phyloP scores from a whole-genome alignment of 1,140 invertebrate genomes.

The Oncopodura yosiiana region DNA sequence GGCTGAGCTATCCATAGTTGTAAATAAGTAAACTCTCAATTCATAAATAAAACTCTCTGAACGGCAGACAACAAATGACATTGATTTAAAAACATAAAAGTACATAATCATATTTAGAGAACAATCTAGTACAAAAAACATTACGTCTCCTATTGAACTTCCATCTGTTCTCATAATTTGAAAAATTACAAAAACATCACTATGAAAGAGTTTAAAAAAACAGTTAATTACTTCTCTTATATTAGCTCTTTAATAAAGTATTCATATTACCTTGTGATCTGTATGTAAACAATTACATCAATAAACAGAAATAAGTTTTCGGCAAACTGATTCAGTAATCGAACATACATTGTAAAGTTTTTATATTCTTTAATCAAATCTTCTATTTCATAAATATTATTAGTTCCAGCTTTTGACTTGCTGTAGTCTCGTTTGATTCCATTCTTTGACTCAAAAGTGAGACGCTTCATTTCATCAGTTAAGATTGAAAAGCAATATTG shows the following conservation, averaged over 20 bases:
- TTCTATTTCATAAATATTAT: too few species aligned
- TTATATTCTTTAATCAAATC: too few species aligned
- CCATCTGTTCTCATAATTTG: conserved; percentile 2
- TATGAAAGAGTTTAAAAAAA: too few species aligned
- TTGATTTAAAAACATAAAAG: conserved; percentile 2
- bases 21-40: background rate
- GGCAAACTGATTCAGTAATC: background rate
- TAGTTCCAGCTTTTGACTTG: too few species aligned
- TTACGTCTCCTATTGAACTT: conserved; percentile 1
- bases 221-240: too few species aligned
- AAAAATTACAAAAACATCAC: conserved; percentile 9
- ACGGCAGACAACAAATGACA: background rate
- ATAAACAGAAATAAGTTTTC: conserved; percentile 11
- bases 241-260: too few species aligned
- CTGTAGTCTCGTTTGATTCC: too few species aligned
- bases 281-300: conserved; percentile 1
- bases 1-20: too few species aligned
- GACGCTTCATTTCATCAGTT: background rate
- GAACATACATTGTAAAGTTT: background rate
- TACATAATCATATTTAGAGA: background rate
- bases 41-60: background rate
- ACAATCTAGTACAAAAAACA: conserved; percentile 8
- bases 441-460: background rate
- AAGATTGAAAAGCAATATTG: background rate
- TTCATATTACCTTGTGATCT: too few species aligned